Evolutionary conservation across 2,797 vertebrate species (phyloP), one percentile per base, ranked within the genome.

Genomic region (Dallia pectoralis): DNA sequence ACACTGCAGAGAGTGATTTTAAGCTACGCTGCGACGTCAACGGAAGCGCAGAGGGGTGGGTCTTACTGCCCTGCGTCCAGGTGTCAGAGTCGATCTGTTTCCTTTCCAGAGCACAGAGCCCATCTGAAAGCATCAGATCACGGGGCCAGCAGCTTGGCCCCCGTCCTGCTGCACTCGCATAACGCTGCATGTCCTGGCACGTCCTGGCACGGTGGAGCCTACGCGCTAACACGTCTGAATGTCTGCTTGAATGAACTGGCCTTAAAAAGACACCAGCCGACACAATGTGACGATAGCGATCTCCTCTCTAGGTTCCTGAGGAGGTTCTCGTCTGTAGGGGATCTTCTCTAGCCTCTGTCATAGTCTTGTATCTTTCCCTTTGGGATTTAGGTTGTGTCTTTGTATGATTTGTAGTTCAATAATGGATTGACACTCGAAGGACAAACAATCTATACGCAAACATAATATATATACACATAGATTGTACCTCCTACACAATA

Each of bases 61-160:
- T 19, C 25, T 32, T 51, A 48, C 18, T 48, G 44, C 63, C 32
- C 11, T 49, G 29, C 8, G 11, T 51, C 25, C 63, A 51, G 29
- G 62, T 49, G 62, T 51, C 68, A 29, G 53, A 44, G 18, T 47
- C 40, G 44, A 47, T 67, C 65, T 67, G 65, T 36, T 67, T n/a
- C 40, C n/a, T 36, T 67, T 27, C 36, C 36, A 63, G 36, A 15
- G 44, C 66, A 44, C 64, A 66, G 19, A 62, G 71, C 63, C 67
- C 73, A 69, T 79, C 77, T 78, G 59, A 71, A 70, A 69, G 66
- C 75, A 76, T 81, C 73, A 71, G 64, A 69, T 79, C 74, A 74
- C 56, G 27, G 59, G 69, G 68, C 71, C 19, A 75, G 69, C 74
- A 53, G 69, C 69, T 75, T 32, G 15, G 56, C 73, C 67, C 44